Conservation (phyloP, 2,797 vertebrate species). For the Hirundo rustica region DNA sequence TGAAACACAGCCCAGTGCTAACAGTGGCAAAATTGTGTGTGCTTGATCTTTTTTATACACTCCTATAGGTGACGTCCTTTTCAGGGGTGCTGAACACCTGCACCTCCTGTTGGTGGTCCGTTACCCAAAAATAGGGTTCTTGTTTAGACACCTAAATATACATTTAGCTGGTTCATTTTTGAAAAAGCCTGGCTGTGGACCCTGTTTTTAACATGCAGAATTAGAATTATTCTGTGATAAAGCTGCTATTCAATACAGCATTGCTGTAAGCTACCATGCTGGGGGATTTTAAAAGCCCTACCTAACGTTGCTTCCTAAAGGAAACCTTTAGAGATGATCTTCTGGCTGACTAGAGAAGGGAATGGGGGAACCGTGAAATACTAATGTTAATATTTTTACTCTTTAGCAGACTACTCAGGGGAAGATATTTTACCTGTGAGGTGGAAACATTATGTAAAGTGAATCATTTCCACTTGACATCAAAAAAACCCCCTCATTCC, state of each 20-base stretch:
- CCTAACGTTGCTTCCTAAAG: not conserved
- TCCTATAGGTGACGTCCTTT: not conserved
- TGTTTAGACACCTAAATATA: slow-evolving; percentile 14
- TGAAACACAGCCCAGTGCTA: not conserved
- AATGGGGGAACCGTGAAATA: not conserved
- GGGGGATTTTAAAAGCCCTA: not conserved
- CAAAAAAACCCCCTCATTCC: not conserved
- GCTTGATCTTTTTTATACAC: not conserved
- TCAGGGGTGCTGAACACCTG: not conserved
- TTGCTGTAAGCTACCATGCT: not conserved
- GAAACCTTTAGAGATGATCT: slow-evolving; percentile 32
- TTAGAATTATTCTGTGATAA: not conserved
- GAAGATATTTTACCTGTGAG: slow-evolving; percentile 47
- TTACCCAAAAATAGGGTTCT: not conserved
- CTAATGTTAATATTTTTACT: slow-evolving; percentile 51
- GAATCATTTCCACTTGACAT: slow-evolving; percentile 34
- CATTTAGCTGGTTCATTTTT: not conserved
- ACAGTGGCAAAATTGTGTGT: not conserved
- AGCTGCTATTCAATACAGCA: not conserved
- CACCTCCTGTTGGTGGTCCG: not conserved
- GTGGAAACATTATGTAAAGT: slow-evolving; percentile 45
- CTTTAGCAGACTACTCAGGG: slow-evolving; percentile 31
- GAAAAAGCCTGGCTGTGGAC: not conserved
- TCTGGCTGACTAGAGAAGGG: slow-evolving; percentile 19
- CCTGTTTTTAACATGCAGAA: not conserved